Evolutionary conservation across 2,797 vertebrate species (phyloP), one percentile per base, ranked within the genome.

Genomic region (Ceyx erithaca): DNA sequence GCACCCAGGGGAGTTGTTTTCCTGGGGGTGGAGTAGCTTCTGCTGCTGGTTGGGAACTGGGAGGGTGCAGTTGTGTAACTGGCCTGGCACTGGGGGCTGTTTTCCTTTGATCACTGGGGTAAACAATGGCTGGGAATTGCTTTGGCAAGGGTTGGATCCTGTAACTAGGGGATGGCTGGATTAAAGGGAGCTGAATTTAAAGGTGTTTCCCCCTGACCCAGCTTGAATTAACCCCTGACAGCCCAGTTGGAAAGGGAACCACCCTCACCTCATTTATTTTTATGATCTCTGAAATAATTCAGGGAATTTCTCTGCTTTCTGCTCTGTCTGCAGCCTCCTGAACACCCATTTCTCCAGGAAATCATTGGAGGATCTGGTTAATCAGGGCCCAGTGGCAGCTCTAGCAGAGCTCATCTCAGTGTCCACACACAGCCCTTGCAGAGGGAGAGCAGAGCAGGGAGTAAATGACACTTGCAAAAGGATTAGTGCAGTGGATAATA

Each of bases 101-200:
- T 90, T 87, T 82, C 87, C 92, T 95, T 92, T 91, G 48, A 72
- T 84, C 92, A 54, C 73, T 84, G 68, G 72, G 79, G 80, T 93
- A 89, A 93, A 93, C 70, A 78, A 17, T 73, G 52, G 78, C 89
- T 93, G 66, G 69, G 85, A 88, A 79, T 73, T 64, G 64, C 37
- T 54, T 91, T 96, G 97, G 92, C 89, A 80, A 22, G 70, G 37
- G 37, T 37, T 37, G 12, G 37, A 37, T 37, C 37, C 94, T 97
- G 89, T 96, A 97, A 96, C 96, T 96, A 95, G 94, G 59, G 33
- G 62, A 8, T 58, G 20, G 31, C 83, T 89, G 84, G 78, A 81
- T 77, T 41, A 85, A 58, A 3, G 5, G 48, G 51, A 90, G 63
- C 67, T 21, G 84, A 86, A 70, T 82, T 95, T 49, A 87, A 68